Conservation (phyloP, 23 tunicate genomes). For the Halocynthia roretzi region DNA sequence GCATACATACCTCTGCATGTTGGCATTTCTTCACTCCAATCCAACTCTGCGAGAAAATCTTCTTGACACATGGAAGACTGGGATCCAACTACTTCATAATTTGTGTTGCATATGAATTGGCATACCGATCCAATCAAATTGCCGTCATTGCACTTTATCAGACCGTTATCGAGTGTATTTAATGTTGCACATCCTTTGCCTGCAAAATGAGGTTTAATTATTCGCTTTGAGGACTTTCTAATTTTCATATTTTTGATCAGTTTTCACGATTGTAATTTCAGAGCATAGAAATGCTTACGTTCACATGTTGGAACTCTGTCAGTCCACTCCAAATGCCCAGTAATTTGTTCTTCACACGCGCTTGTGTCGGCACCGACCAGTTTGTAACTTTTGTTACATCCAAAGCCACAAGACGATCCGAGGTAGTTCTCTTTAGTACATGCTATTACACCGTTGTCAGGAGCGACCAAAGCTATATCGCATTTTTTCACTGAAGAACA, state of each 20-base stretch:
- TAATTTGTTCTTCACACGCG: constrained; percentile 8
- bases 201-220: constrained; percentile 3
- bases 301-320: constrained; percentile 25
- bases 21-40: constrained; percentile 1
- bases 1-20: neutral
- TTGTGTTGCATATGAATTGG: constrained; percentile 26
- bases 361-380: constrained; percentile 15
- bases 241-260: neutral
- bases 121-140: constrained; percentile 17
- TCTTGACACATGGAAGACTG: constrained; percentile 6
- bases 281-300: constrained; percentile 17
- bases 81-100: constrained; percentile 10
- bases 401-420: constrained; percentile 46
- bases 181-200: constrained; percentile 13
- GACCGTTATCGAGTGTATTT: constrained; percentile 12
- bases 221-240: neutral
- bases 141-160: constrained; percentile 16
- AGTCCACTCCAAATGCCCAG: constrained; percentile 26
- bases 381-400: constrained; percentile 47
- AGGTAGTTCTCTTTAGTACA: constrained; percentile 44
- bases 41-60: neutral
- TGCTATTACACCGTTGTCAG: constrained; percentile 34
- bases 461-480: constrained; percentile 7
- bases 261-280: neutral
- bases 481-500: constrained; percentile 21